These are phyloP conservation scores for Zaprionus camerounensis DNA, from an alignment of 1,140 invertebrate species.

Conservation along the genomic window DNA sequence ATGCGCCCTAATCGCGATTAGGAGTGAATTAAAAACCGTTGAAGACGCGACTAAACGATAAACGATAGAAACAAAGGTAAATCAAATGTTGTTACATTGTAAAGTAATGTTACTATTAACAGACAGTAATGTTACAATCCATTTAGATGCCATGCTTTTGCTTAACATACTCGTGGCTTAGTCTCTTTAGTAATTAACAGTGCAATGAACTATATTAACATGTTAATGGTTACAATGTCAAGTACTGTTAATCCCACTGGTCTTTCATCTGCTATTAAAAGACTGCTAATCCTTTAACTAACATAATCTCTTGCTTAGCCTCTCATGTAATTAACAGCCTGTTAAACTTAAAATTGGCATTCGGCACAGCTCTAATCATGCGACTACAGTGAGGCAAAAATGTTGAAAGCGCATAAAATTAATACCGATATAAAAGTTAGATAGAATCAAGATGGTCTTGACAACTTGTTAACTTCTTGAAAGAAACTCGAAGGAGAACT, in stretches of 20 bases:
- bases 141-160: too few relatives aligned
- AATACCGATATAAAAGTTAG: too few relatives aligned
- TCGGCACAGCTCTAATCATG: too few relatives aligned
- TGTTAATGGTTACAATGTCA: too few relatives aligned
- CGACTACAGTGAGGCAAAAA: not conserved
- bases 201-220: too few relatives aligned
- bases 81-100: not conserved
- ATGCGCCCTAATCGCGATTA: slow-evolving; percentile 20
- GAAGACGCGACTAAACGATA: not conserved
- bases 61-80: not conserved
- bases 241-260: too few relatives aligned
- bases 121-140: not conserved
- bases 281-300: too few relatives aligned
- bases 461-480: not conserved
- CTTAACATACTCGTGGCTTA: too few relatives aligned
- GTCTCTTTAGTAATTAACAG: too few relatives aligned
- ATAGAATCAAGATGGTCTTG: not conserved
- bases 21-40: not conserved
- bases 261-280: too few relatives aligned
- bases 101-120: not conserved
- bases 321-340: not conserved
- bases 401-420: not conserved
- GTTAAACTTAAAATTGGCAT: not conserved
- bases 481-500: not conserved
- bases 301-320: too few relatives aligned